These are phyloP conservation scores for Spodoptera exigua DNA, from an alignment of 2,888 invertebrate genomes.

Conservation along the genomic window DNA sequence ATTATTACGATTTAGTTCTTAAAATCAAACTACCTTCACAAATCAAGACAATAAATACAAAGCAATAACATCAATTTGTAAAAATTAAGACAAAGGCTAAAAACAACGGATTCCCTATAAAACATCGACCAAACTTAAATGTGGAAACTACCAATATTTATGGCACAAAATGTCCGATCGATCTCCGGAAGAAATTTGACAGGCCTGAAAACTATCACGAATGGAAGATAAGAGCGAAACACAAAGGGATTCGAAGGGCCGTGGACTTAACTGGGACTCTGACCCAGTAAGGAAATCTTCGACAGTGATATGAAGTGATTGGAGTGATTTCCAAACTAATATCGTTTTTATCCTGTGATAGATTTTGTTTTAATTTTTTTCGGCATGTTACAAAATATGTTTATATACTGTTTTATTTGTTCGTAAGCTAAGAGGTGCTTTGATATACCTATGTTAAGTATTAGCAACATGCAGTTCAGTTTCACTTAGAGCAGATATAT, in stretches of 20 bases:
- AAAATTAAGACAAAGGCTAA: not conserved
- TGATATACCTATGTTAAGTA: too few species aligned
- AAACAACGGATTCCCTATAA: not conserved
- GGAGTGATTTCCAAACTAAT: constrained; percentile 25
- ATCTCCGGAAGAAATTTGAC: constrained; percentile 53
- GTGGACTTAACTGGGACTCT: constrained; percentile 50
- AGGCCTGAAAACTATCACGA: constrained; percentile 47
- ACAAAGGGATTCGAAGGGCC: constrained; percentile 51
- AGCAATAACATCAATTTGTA: not conserved
- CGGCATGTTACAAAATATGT: too few species aligned
- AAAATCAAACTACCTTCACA: too few species aligned
- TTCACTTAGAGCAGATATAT: too few species aligned
- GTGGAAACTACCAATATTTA: constrained; percentile 23
- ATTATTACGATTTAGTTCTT: too few species aligned
- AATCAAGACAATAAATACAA: too few species aligned
- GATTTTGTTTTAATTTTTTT: constrained; percentile 4
- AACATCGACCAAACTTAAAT: not conserved
- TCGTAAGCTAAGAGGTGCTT: too few species aligned
- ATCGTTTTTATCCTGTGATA: constrained; percentile 19
- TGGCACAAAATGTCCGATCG: constrained; percentile 17
- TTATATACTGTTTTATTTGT: too few species aligned
- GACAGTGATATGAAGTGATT: constrained; percentile 36
- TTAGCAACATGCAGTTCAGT: too few species aligned
- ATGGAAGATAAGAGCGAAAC: constrained; percentile 53
- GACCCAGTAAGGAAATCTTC: constrained; percentile 51